A percentile compares a stretch with the other conserved stretches of the same genome.
Evolutionary conservation across 2,113 vertebrate genomes (phyloP).

Genomic region (Sylvia atricapilla): DNA sequence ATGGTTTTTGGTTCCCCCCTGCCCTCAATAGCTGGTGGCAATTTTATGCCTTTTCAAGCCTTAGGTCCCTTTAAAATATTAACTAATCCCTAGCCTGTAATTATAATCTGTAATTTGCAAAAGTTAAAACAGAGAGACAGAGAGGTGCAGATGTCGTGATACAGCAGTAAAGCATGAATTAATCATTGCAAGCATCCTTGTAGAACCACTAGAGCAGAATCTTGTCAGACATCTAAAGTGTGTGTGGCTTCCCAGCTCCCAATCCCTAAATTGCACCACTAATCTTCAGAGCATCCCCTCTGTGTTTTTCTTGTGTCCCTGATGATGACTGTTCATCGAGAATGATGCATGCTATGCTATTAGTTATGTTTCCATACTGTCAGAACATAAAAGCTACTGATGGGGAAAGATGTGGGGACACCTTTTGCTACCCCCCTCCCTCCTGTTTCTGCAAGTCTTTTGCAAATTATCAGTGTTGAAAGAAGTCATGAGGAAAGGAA

Average conservation of each 20-base stretch:
- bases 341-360: not conserved
- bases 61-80: not conserved
- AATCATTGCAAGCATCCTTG: not conserved
- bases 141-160: not conserved
- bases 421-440: not conserved
- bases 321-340: not conserved
- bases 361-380: not conserved
- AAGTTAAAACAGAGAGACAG: not conserved
- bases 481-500: constrained; percentile 11
- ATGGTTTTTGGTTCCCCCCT: accelerated
- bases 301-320: not conserved
- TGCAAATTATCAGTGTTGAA: not conserved
- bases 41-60: not conserved
- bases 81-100: not conserved
- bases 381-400: not conserved
- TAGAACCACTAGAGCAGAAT: not conserved
- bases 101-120: not conserved
- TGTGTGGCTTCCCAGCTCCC: not conserved
- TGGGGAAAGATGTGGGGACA: not conserved
- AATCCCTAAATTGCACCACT: not conserved
- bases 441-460: not conserved
- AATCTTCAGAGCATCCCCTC: not conserved
- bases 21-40: accelerated
- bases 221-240: not conserved
- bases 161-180: not conserved